Percentiles rank a stretch among this genome's conserved stretches.
These are phyloP conservation scores for Helarctos malayanus DNA, from an alignment of 2,797 vertebrate species.

Conservation along the genomic window DNA sequence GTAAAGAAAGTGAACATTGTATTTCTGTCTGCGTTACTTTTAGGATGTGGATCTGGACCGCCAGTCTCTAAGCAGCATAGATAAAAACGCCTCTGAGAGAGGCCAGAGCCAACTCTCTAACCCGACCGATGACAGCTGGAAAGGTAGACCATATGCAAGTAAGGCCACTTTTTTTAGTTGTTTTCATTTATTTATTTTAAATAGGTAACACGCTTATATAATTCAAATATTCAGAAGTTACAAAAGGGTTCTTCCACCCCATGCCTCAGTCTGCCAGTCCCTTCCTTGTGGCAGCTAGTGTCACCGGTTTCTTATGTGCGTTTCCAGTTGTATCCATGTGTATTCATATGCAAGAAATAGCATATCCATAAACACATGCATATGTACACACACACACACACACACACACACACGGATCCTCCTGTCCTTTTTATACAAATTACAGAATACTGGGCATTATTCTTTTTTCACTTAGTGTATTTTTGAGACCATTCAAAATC, in stretches of 20 bases:
- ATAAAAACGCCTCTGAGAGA: constrained; percentile 96
- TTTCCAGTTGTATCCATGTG: not conserved
- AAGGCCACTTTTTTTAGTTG: constrained; percentile 84
- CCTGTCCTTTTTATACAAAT: not conserved
- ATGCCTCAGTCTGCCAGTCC: not conserved
- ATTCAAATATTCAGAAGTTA: not conserved
- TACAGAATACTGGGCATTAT: not conserved
- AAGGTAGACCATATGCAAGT: constrained; percentile 94
- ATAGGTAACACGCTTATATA: not conserved
- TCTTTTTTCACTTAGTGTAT: not conserved
- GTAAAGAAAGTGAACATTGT: not conserved
- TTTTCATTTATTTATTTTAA: not conserved
- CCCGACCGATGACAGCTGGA: constrained; percentile 97
- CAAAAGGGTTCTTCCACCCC: not conserved
- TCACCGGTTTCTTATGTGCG: not conserved
- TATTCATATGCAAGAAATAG: not conserved
- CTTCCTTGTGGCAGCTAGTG: not conserved
- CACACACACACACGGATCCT: not conserved
- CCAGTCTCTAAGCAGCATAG: constrained; percentile 97
- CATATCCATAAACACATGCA: fast-evolving
- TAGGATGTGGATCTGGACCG: constrained; percentile 97
- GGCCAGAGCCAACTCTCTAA: constrained; percentile 98
- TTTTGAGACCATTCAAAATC: not conserved
- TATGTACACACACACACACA: fast-evolving
- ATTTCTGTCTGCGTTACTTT: constrained; percentile 71